phyloP scores from a whole-genome alignment of 2,888 invertebrate genomes.

The Dasypogon diadema region DNA sequence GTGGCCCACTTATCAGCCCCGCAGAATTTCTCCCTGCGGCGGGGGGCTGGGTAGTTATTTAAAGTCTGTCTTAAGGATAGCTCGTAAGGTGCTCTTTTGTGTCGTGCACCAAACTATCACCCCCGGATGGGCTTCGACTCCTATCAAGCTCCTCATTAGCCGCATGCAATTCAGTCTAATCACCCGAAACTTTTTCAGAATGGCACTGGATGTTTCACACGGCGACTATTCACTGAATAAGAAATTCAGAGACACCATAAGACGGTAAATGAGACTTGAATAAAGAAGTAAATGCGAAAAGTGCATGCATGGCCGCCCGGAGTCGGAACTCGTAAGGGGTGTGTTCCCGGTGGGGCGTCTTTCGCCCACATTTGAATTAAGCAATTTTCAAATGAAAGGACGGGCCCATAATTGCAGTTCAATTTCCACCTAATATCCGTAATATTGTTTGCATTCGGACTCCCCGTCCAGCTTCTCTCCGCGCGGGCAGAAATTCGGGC shows the following conservation, averaged over 20 bases:
- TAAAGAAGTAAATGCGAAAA: conserved; percentile 31
- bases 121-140: conserved; percentile 21
- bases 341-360: background rate
- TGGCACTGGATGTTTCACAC: too few relatives aligned
- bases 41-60: background rate
- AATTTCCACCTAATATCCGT: conserved; percentile 53
- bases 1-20: too few relatives aligned
- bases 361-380: conserved; percentile 41
- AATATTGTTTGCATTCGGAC: conserved; percentile 43
- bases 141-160: conserved; percentile 53
- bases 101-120: conserved; percentile 50
- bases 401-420: conserved; percentile 53
- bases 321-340: background rate
- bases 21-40: too few relatives aligned
- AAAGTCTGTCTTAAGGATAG: background rate
- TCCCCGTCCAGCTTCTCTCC: background rate
- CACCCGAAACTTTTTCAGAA: background rate
- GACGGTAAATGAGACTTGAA: background rate
- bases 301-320: conserved; percentile 10
- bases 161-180: conserved; percentile 49
- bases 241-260: background rate
- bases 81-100: conserved; percentile 1
- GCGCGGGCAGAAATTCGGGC: background rate
- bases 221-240: too few relatives aligned
- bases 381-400: conserved; percentile 45